These are phyloP conservation scores for Trichonephila clavipes DNA, from an alignment of 1,140 invertebrate genomes.

Conservation along the genomic window DNA sequence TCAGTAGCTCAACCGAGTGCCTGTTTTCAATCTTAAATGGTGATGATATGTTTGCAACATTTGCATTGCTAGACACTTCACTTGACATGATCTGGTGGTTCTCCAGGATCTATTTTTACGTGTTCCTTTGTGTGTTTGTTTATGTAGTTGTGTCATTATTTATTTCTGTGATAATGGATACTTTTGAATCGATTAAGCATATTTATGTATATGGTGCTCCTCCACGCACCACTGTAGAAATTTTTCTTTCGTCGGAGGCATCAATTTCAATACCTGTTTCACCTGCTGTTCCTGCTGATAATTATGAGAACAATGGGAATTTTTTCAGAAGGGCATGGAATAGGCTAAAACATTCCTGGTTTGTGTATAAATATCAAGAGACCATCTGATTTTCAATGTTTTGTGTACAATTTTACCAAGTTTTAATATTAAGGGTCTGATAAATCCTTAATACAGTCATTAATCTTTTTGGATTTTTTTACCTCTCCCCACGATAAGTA, in stretches of 20 bases:
- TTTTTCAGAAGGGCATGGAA: neutral
- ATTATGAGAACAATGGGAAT: neutral
- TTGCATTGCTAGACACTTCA: conserved; percentile 88
- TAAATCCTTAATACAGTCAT: too few species aligned
- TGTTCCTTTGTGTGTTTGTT: conserved; percentile 97
- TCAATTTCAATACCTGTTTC: neutral
- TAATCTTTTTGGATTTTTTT: neutral
- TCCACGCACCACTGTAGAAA: conserved; percentile 42
- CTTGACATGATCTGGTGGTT: conserved; percentile 98
- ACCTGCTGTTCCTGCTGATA: neutral
- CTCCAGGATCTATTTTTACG: conserved; percentile 96
- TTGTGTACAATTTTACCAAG: neutral
- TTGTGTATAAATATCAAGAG: neutral
- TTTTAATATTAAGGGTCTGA: neutral
- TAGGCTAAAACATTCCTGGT: neutral
- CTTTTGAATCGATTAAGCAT: conserved; percentile 97
- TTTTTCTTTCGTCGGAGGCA: conserved; percentile 29
- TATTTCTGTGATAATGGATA: conserved; percentile 99
- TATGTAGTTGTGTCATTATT: conserved; percentile 99
- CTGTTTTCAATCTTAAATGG: conserved; percentile 93
- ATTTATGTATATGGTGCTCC: conserved; percentile 37
- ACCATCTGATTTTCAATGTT: neutral
- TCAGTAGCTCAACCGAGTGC: conserved; percentile 94
- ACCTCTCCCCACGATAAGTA: too few species aligned
- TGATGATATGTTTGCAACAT: conserved; percentile 99